Conservation (phyloP, 1,140 invertebrate species). For the Apocrypta bakeri region DNA sequence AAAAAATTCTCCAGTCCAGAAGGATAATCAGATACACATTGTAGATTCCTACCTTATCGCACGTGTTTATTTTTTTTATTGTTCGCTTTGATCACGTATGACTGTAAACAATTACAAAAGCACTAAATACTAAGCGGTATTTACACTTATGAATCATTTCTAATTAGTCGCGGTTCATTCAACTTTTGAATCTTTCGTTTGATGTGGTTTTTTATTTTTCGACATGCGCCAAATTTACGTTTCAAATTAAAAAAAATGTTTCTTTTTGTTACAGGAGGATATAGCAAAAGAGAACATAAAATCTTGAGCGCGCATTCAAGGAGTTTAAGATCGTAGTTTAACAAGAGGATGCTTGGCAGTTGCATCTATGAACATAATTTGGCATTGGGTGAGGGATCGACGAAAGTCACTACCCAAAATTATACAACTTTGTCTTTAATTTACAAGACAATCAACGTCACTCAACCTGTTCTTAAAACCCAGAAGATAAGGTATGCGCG, state of each 20-base stretch:
- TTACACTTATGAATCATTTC: too few relatives aligned
- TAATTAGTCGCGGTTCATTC: background rate
- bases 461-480: background rate
- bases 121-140: too few relatives aligned
- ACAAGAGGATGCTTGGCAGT: slow-evolving; percentile 22
- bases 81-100: too few relatives aligned
- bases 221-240: background rate
- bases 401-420: slow-evolving; percentile 24
- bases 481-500: background rate
- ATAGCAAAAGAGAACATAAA: background rate
- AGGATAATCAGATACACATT: background rate
- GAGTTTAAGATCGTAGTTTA: slow-evolving; percentile 1
- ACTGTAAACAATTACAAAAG: too few relatives aligned
- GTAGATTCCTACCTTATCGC: background rate
- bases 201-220: too few relatives aligned
- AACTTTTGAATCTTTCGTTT: background rate
- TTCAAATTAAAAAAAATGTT: too few relatives aligned
- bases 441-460: background rate
- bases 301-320: background rate
- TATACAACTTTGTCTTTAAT: background rate
- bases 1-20: background rate
- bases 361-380: slow-evolving; percentile 16
- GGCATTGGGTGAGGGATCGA: slow-evolving; percentile 21
- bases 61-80: background rate
- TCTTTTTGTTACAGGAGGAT: background rate